phyloP scores from a whole-genome alignment of 2,888 invertebrate genomes.

The Aspidiotus rigidus region DNA sequence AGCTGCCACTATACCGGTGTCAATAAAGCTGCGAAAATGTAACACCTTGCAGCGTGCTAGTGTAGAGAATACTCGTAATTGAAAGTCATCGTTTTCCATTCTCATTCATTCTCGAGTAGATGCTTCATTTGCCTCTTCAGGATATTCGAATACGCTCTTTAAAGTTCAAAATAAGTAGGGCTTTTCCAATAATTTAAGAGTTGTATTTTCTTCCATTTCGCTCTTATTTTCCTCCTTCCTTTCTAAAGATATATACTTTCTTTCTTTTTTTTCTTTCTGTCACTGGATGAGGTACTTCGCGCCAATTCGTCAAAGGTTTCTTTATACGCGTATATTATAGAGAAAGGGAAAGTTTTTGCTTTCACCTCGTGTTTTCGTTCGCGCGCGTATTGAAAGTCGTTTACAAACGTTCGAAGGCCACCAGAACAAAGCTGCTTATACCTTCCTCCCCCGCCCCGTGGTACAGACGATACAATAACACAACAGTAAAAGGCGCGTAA shows the following conservation, averaged over 20 bases:
- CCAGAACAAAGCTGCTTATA: background rate
- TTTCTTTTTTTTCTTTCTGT: background rate
- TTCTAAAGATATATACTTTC: too few species aligned
- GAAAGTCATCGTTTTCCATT: too few species aligned
- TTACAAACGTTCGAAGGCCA: constrained; percentile 1
- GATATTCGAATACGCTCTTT: background rate
- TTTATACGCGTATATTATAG: constrained; percentile 7
- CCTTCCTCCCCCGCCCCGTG: background rate
- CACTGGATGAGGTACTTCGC: background rate
- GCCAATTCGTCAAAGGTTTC: constrained; percentile 1
- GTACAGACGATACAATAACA: constrained; percentile 8
- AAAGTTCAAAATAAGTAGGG: background rate
- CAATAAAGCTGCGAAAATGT: too few species aligned
- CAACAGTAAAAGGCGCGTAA: constrained; percentile 13
- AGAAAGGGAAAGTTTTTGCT: background rate
- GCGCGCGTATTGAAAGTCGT: background rate
- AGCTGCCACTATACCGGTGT: too few species aligned
- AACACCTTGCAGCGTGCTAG: background rate
- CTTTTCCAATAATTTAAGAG: too few species aligned
- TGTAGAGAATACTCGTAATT: background rate
- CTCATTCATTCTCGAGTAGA: too few species aligned
- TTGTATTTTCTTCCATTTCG: too few species aligned
- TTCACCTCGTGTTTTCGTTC: background rate
- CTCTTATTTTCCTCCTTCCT: too few species aligned
- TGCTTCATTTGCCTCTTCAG: background rate